Evolutionary conservation across 2,113 vertebrate species (phyloP).

Genomic region (Pteropus alecto): DNA sequence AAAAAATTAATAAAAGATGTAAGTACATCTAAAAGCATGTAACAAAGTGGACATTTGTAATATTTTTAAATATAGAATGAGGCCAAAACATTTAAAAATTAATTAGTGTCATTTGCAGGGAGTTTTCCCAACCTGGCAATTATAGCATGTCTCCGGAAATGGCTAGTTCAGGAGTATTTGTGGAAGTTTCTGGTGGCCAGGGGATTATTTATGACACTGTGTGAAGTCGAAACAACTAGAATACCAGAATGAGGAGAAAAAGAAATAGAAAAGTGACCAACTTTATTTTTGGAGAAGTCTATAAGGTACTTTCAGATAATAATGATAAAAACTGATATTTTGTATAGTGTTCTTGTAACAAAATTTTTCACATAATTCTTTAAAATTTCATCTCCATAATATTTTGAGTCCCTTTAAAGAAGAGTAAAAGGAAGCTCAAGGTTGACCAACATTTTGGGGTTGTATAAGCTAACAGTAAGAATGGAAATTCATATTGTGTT

Average conservation of each 20-base stretch:
- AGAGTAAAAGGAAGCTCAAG: constrained; percentile 1
- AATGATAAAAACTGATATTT: not conserved
- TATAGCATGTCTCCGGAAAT: not conserved
- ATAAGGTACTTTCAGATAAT: not conserved
- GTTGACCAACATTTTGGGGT: constrained; percentile 9
- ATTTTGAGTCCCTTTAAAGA: constrained; percentile 6
- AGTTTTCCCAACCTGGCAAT: not conserved
- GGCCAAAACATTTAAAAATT: not conserved
- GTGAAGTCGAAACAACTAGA: not conserved
- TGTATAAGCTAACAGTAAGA: not conserved
- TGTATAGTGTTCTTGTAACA: not conserved
- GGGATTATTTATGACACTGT: not conserved
- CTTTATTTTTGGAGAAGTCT: not conserved
- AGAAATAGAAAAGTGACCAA: not conserved
- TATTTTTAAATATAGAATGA: not conserved
- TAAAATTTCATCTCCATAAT: not conserved
- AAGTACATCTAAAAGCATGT: not conserved
- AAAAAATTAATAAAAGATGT: not conserved
- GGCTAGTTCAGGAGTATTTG: not conserved
- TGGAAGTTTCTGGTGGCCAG: not conserved
- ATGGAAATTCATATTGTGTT: constrained; percentile 5
- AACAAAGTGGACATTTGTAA: not conserved
- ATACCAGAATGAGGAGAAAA: not conserved
- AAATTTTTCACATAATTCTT: not conserved
- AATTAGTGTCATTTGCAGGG: not conserved